Conservation (phyloP, 2,113 vertebrate genomes). For the Pan troglodytes region NHGRI_mPanTro3-v2.1_pri NC_072409.2:43321501-43322000, state of each 20-base stretch:
- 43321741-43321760: background rate
- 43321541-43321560: background rate
- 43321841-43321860: background rate
- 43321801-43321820: background rate
- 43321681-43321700: background rate
- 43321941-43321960: background rate
- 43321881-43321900: background rate
- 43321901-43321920: background rate
- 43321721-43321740: background rate
- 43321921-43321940: background rate
- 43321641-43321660: background rate
- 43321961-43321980: background rate
- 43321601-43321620: background rate
- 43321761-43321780: background rate
- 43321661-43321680: background rate
- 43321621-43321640: background rate
- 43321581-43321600: constrained; percentile 20
- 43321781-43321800: background rate
- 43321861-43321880: background rate
- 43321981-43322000: background rate
- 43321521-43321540: background rate
- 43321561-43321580: background rate
- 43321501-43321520: constrained; percentile 1
- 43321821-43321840: background rate
- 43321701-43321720: background rate